Percentiles rank a stretch among this genome's conserved stretches.
phyloP scores from a whole-genome alignment of 1,140 invertebrate genomes.

The Pseudachorutes palmiensis region DNA sequence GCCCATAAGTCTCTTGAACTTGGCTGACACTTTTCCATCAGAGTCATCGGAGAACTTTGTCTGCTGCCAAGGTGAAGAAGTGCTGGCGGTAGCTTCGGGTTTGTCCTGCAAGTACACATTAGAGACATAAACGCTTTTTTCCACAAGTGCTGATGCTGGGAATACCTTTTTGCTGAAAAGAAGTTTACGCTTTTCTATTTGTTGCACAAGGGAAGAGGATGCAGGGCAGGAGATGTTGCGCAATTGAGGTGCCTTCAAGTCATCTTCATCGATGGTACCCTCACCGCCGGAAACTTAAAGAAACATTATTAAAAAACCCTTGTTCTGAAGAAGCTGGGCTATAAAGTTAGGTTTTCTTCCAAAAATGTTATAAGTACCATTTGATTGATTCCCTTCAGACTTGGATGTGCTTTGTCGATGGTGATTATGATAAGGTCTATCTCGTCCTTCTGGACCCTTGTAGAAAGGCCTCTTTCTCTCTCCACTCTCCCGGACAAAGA shows the following conservation, averaged over 20 bases:
- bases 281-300: too few species aligned
- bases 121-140: constrained; percentile 23
- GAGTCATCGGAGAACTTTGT: constrained; percentile 77
- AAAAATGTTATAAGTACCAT: too few species aligned
- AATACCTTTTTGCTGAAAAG: constrained; percentile 69
- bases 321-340: too few species aligned
- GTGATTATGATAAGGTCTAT: too few species aligned
- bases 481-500: too few species aligned
- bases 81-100: constrained; percentile 11
- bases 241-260: neutral
- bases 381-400: too few species aligned
- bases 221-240: neutral
- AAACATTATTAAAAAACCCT: too few species aligned
- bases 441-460: too few species aligned
- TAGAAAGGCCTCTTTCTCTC: too few species aligned
- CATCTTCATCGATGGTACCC: neutral
- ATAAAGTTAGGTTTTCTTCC: too few species aligned
- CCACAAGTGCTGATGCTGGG: neutral
- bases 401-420: too few species aligned
- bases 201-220: constrained; percentile 71
- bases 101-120: constrained; percentile 11
- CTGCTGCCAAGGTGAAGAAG: constrained; percentile 63
- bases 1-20: constrained; percentile 92
- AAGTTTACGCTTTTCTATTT: constrained; percentile 80
- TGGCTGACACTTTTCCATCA: constrained; percentile 83